Conservation (phyloP, 2,888 invertebrate species). For the Brassicogethes aeneus region DNA sequence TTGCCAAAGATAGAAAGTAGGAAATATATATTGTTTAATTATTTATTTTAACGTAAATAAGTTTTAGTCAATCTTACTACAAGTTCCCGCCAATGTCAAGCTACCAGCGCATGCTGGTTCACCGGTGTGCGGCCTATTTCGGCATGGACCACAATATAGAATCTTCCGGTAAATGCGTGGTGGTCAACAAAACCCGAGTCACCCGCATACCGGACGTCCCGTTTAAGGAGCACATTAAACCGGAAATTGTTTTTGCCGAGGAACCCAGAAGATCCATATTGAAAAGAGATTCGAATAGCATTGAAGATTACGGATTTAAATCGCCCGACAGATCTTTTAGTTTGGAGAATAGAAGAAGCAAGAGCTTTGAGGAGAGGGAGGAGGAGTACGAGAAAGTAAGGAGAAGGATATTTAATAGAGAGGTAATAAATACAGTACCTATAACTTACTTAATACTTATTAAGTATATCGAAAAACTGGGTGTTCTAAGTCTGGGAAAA, state of each 20-base stretch:
- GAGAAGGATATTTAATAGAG: slow-evolving; percentile 69
- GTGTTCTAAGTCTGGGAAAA: too few relatives aligned
- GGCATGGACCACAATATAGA: slow-evolving; percentile 93
- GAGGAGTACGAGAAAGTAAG: slow-evolving; percentile 81
- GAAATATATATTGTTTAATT: slow-evolving; percentile 17
- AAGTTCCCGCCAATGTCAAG: slow-evolving; percentile 91
- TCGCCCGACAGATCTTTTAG: slow-evolving; percentile 54
- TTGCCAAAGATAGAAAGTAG: slow-evolving; percentile 76
- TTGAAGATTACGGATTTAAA: slow-evolving; percentile 59
- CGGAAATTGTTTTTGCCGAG: slow-evolving; percentile 53
- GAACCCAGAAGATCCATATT: slow-evolving; percentile 70
- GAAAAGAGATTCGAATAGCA: slow-evolving; percentile 72
- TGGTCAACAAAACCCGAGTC: slow-evolving; percentile 71
- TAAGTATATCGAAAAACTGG: too few relatives aligned
- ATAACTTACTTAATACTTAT: too few relatives aligned
- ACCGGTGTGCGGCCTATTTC: slow-evolving; percentile 87
- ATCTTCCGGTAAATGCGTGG: slow-evolving; percentile 69
- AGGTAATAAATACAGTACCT: slow-evolving; percentile 24
- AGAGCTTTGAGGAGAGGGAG: slow-evolving; percentile 87
- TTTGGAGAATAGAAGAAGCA: slow-evolving; percentile 60
- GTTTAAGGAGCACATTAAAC: slow-evolving; percentile 62
- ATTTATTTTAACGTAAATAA: slow-evolving; percentile 46
- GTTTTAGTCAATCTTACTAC: slow-evolving; percentile 60
- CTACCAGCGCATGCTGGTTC: slow-evolving; percentile 93
- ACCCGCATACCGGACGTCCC: slow-evolving; percentile 61